Conservation (phyloP, 2,888 invertebrate genomes). For the Ephialtes manifestator region DNA sequence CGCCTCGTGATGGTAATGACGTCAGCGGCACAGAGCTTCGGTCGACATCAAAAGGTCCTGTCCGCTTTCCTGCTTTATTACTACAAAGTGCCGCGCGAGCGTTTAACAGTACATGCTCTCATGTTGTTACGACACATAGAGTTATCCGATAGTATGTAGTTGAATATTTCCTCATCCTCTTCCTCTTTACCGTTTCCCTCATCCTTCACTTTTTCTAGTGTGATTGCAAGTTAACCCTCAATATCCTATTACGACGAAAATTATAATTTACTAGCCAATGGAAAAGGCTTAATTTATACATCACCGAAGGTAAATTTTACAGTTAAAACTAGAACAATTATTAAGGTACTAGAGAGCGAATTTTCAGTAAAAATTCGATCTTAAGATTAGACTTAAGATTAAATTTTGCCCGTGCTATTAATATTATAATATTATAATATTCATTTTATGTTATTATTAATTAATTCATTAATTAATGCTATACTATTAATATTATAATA, state of each 20-base stretch:
- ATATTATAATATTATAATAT: too few relatives aligned
- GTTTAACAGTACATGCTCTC: constrained; percentile 75
- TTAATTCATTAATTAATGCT: too few relatives aligned
- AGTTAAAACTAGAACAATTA: not conserved
- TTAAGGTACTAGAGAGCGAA: too few relatives aligned
- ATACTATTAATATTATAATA: too few relatives aligned
- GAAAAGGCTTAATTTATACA: not conserved
- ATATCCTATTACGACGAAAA: not conserved
- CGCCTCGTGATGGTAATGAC: constrained; percentile 36
- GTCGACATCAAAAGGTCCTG: constrained; percentile 79
- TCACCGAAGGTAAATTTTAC: not conserved
- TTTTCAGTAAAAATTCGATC: too few relatives aligned
- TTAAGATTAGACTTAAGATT: too few relatives aligned
- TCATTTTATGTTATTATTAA: too few relatives aligned
- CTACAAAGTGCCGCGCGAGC: constrained; percentile 74
- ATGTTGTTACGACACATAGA: constrained; percentile 75
- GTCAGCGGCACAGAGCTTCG: constrained; percentile 65
- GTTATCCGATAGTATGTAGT: constrained; percentile 19
- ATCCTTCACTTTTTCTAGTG: not conserved
- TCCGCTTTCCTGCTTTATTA: constrained; percentile 74
- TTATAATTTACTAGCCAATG: not conserved
- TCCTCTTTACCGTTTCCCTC: not conserved
- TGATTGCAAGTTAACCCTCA: constrained; percentile 3
- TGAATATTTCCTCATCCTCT: constrained; percentile 30
- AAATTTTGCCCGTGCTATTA: too few relatives aligned